Conservation (phyloP, 2,888 invertebrate species). For the Cecidostiba fungosa region DNA sequence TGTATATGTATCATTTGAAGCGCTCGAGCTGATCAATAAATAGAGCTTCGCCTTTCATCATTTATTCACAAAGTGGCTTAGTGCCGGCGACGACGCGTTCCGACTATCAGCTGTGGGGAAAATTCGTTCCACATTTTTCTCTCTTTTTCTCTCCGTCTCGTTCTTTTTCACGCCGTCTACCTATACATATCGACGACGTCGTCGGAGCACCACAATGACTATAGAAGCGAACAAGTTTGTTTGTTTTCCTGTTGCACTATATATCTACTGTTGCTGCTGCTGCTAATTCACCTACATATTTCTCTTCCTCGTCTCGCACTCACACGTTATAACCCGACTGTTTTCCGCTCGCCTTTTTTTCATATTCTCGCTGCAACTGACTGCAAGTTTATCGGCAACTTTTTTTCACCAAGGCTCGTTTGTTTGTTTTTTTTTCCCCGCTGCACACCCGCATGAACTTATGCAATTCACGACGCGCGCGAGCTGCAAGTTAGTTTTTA, state of each 20-base stretch:
- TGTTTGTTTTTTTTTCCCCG: neutral
- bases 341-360: neutral
- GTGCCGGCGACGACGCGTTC: neutral
- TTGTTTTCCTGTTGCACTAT: neutral
- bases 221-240: slow-evolving; percentile 24
- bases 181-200: neutral
- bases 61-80: slow-evolving; percentile 39
- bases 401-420: neutral
- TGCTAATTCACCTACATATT: slow-evolving; percentile 38
- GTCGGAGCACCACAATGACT: slow-evolving; percentile 4
- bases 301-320: neutral
- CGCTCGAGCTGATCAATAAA: slow-evolving; percentile 43
- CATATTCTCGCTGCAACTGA: neutral
- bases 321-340: neutral
- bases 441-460: neutral
- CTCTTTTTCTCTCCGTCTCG: neutral
- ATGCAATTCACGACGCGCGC: slow-evolving; percentile 10
- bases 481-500: neutral
- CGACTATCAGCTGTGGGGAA: neutral
- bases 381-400: neutral
- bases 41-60: slow-evolving; percentile 14
- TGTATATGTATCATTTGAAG: neutral
- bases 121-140: slow-evolving; percentile 28
- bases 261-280: neutral
- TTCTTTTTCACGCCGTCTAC: neutral